Conservation (phyloP, 2,888 invertebrate genomes). For the Lepidochitona cinerea region DNA sequence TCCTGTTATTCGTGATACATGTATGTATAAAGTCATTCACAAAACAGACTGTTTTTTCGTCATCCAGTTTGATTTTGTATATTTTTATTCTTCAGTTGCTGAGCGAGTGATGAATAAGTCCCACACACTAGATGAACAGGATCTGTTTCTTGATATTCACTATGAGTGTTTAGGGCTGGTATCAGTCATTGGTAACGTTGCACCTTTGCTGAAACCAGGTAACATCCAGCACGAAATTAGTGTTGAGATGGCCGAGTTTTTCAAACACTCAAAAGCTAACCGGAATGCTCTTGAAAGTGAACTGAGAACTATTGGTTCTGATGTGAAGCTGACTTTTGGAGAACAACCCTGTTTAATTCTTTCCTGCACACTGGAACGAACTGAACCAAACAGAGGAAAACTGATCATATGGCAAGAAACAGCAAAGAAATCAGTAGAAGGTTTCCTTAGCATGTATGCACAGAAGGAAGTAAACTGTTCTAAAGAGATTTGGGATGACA, state of each 20-base stretch:
- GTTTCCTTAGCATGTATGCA: background rate
- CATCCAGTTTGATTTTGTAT: background rate
- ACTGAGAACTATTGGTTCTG: background rate
- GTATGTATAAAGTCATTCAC: too few species aligned
- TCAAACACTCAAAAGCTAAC: background rate
- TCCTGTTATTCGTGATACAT: too few species aligned
- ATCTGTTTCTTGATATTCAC: background rate
- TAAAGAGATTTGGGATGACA: background rate
- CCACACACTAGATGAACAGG: background rate
- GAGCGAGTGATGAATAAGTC: background rate
- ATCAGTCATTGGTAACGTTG: background rate
- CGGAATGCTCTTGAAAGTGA: background rate
- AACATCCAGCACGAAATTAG: background rate
- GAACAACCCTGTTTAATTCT: background rate
- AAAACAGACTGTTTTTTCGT: background rate
- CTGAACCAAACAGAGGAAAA: background rate
- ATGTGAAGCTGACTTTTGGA: background rate
- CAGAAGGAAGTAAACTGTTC: background rate
- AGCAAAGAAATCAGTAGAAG: background rate
- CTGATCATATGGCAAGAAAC: background rate
- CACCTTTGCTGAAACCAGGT: background rate
- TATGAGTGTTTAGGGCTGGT: background rate
- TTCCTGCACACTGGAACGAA: background rate
- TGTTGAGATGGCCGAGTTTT: background rate
- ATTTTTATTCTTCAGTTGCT: background rate